A percentile compares a stretch with the other conserved stretches of the same genome.
phyloP scores from a whole-genome alignment of 2,888 invertebrate species.

The Acleris laterana region DNA sequence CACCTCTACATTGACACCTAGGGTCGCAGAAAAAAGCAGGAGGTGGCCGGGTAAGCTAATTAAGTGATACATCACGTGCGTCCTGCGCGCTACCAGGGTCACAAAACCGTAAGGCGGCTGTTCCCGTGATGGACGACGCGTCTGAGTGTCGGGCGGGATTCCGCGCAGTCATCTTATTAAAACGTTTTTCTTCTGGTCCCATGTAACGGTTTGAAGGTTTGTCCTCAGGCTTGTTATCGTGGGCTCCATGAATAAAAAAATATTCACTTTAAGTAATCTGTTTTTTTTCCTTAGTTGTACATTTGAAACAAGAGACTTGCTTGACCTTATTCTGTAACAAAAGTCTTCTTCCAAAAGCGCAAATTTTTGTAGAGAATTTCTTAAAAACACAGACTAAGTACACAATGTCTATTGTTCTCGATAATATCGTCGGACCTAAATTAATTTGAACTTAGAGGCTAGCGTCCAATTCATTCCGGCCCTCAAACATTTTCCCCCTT shows the following conservation, averaged over 20 bases:
- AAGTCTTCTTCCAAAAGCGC: slow-evolving; percentile 22
- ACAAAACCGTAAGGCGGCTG: slow-evolving; percentile 36
- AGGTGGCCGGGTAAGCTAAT: slow-evolving; percentile 48
- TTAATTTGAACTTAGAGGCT: slow-evolving; percentile 32
- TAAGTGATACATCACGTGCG: slow-evolving; percentile 63
- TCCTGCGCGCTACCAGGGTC: slow-evolving; percentile 38
- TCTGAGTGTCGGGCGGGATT: slow-evolving; percentile 44
- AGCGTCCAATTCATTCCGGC: slow-evolving; percentile 28
- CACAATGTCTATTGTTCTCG: slow-evolving; percentile 30
- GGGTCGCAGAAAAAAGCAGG: slow-evolving; percentile 40
- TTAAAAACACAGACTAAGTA: slow-evolving; percentile 14
- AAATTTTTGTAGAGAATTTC: slow-evolving; percentile 18
- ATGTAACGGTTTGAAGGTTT: slow-evolving; percentile 38
- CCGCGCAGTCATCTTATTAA: slow-evolving; percentile 58
- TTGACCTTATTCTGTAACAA: slow-evolving; percentile 16
- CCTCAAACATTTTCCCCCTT: slow-evolving; percentile 19
- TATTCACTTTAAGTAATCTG: too few species aligned
- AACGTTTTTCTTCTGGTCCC: slow-evolving; percentile 52
- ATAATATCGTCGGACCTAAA: slow-evolving; percentile 32
- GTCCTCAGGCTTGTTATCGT: slow-evolving; percentile 10
- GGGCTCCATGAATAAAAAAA: too few species aligned
- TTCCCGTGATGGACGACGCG: slow-evolving; percentile 48
- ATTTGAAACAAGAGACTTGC: too few species aligned
- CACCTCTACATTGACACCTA: slow-evolving; percentile 34
- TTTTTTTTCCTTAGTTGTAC: too few species aligned